Base-by-base conservation (phyloP, 2,888 invertebrate species). In the Alcis repandata region DNA sequence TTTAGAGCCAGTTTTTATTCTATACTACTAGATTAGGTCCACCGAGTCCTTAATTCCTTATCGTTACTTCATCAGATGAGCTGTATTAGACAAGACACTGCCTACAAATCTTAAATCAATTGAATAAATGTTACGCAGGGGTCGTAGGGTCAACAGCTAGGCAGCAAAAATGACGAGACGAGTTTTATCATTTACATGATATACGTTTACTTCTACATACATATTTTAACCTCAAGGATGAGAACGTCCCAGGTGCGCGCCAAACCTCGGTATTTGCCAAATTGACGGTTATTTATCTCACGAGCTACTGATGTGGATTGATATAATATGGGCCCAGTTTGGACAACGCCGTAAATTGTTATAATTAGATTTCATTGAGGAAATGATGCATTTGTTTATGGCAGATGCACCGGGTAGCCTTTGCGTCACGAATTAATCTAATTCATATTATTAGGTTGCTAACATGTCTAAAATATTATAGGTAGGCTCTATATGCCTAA, bases 241-340 rank as follows among this genome's bases (percentile, higher is more conserved):
- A 59, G 19, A 43, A 43, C 58, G 48, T 33, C 62, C 52, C 59
- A 61, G 64, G 54, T 61, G 72, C 58, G 43, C 59, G 52, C 49
- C 59, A 41, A 56, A 56, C 52, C 22, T 6, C 49, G 54, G 11
- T 57, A 60, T 72, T 60, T 68, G 70, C 72, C 70, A 72, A 72
- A 69, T 68, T 49, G 22, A 22, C 45, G 38, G 51, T 61, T 60
- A 69, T 64, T 69, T 69, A 63, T 63, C 48, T 59, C 46, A 41
- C 61, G 64, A 64, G 51, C 62, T 68, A 66, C 36, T 13, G 17
- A 49, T 11, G 15, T 15, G 20, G 1, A 19, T 20, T 20, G 15
- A 49, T 32, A 27, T 46, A 27, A 38, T 13, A 6, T n/a, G 27
- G 38, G 15, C 38, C 8, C n/a, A 20, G 52, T 38, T 53, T 53